These are phyloP conservation scores for Vulpes ferrilata DNA, from an alignment of 2,113 vertebrate species.

Conservation along the genomic window DNA sequence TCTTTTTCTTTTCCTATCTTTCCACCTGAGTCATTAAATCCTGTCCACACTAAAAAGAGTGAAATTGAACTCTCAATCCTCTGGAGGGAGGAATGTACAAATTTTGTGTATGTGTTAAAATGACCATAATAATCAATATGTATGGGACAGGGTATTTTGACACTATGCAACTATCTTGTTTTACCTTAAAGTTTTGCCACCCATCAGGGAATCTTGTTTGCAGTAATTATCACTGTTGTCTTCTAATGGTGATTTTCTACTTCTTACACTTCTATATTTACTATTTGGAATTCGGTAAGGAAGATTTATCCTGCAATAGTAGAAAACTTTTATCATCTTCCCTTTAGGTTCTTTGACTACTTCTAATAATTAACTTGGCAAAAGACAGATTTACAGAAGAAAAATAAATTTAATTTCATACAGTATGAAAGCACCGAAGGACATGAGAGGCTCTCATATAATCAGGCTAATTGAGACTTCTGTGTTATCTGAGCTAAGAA, in stretches of 20 bases:
- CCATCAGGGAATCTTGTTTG: neutral
- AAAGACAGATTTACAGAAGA: neutral
- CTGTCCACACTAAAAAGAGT: neutral
- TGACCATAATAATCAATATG: neutral
- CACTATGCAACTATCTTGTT: neutral
- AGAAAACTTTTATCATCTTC: neutral
- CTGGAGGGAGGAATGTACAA: neutral
- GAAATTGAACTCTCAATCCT: neutral
- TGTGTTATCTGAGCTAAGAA: neutral
- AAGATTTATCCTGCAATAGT: neutral
- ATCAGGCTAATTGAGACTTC: neutral
- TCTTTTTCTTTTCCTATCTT: neutral
- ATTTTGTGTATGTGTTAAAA: neutral
- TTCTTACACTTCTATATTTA: conserved; percentile 1
- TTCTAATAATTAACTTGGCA: neutral
- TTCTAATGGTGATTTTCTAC: neutral
- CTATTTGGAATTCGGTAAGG: conserved; percentile 10
- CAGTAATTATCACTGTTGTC: neutral
- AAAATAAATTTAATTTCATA: neutral
- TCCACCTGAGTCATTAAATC: neutral
- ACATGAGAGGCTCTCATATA: neutral
- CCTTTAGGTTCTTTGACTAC: neutral
- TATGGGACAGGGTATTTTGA: neutral
- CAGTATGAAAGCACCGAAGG: neutral
- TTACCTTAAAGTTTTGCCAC: neutral